These are phyloP conservation scores for Naja naja DNA, from an alignment of 2,113 vertebrate genomes.

Conservation along the genomic window DNA sequence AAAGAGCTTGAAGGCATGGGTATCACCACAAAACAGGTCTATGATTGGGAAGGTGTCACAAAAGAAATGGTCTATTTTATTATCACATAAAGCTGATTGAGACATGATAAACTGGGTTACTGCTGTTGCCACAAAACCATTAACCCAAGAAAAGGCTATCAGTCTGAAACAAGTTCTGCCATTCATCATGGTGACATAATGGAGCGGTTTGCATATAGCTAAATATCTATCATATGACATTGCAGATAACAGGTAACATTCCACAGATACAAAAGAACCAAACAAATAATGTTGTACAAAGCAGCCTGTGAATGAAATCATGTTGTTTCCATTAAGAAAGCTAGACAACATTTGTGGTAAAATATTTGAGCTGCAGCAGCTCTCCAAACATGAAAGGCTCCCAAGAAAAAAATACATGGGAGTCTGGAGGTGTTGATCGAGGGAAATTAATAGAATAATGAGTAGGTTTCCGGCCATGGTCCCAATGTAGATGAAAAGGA, in stretches of 20 bases:
- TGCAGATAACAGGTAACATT: constrained; percentile 48
- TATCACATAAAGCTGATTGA: background rate
- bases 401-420: constrained; percentile 54
- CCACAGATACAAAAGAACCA: constrained; percentile 24
- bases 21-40: background rate
- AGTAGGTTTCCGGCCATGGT: constrained; percentile 12
- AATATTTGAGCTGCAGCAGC: background rate
- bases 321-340: background rate
- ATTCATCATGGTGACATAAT: constrained; percentile 37
- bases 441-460: constrained; percentile 39
- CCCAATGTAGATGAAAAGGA: constrained; percentile 33
- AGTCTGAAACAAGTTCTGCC: background rate
- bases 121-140: background rate
- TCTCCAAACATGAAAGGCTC: background rate
- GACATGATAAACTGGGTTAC: constrained; percentile 43
- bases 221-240: constrained; percentile 51
- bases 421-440: constrained; percentile 39
- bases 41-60: background rate
- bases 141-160: background rate
- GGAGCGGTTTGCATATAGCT: constrained; percentile 42
- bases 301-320: background rate
- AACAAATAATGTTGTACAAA: constrained; percentile 4
- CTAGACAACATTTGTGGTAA: background rate
- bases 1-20: background rate
- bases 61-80: background rate